Evolutionary conservation across 2,888 invertebrate species (phyloP), one percentile per base, ranked within the genome.

Genomic region (Choreutis nemorana): DNA sequence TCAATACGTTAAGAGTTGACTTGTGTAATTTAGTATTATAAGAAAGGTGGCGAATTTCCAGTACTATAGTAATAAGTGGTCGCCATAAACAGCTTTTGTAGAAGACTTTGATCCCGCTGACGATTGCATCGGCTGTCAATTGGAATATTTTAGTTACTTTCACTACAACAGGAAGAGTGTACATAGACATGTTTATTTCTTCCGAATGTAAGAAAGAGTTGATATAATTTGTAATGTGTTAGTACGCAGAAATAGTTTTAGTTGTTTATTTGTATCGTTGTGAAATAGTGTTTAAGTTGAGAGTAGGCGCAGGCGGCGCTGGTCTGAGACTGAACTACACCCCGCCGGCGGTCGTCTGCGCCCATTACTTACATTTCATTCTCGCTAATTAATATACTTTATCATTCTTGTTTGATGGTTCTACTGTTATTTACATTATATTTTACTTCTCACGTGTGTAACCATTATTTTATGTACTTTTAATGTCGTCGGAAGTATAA

Each of bases 241-340:
- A 63, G 58, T 55, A 66, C 65, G 62, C 70, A 65, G 70, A 68
- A 67, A 70, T 71, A 68, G 68, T 68, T 77, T 75, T 70, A 75
- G 73, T 77, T 73, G 56, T 58, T 64, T 67, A 64, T 59, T 68
- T 67, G 65, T 75, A 71, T 72, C 66, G 71, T 73, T 72, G 70
- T 73, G 71, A 68, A 68, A 62, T 73, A 75, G 66, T 62, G 54
- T 70, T n/a, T 71, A 68, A 70, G 70, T 66, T 62, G 59, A 55
- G 60, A 53, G 41, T 42, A 47, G 61, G 54, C 56, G 63, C 55
- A 58, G 48, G 55, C 48, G 65, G 58, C 64, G 57, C 59, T 65
- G 70, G 61, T 53, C 43, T 59, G 75, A 72, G 75, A 75, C 77
- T 75, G 77, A 73, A 72, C 48, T 71, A 75, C 75, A 77, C 65